Conservation (phyloP, 2,888 invertebrate genomes). For the Athalia rosae region DNA sequence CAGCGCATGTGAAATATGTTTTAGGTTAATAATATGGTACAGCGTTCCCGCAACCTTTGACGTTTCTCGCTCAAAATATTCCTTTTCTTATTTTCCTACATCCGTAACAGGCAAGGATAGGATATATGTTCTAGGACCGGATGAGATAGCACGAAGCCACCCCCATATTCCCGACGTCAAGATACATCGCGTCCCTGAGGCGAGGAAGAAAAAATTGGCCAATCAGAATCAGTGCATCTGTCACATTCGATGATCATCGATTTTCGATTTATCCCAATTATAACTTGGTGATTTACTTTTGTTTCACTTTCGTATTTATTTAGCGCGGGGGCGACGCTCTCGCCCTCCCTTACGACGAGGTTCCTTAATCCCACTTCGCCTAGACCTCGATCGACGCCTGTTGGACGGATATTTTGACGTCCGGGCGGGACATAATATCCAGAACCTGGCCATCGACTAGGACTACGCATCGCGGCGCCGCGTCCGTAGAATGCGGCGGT, state of each 20-base stretch:
- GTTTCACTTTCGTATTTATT: background rate
- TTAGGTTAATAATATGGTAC: too few species aligned
- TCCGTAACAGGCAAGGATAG: too few species aligned
- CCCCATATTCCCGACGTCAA: too few species aligned
- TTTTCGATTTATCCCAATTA: too few species aligned
- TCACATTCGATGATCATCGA: too few species aligned
- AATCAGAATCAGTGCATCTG: background rate
- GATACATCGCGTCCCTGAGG: background rate
- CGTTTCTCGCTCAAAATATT: too few species aligned
- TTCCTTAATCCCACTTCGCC: constrained; percentile 32
- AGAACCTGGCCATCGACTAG: constrained; percentile 31
- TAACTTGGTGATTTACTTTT: too few species aligned
- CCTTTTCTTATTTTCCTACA: too few species aligned
- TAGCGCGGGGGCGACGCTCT: background rate
- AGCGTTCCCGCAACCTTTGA: too few species aligned
- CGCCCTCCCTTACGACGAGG: background rate
- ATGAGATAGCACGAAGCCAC: too few species aligned
- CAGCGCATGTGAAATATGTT: too few species aligned
- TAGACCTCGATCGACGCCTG: constrained; percentile 34
- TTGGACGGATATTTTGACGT: constrained; percentile 22
- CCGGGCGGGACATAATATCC: background rate
- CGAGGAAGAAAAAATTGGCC: background rate
- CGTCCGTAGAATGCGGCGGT: constrained; percentile 9
- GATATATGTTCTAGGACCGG: too few species aligned
- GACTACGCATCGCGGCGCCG: background rate